Base-by-base conservation (phyloP, 2,113 vertebrate species). In the Promerops cafer region DNA sequence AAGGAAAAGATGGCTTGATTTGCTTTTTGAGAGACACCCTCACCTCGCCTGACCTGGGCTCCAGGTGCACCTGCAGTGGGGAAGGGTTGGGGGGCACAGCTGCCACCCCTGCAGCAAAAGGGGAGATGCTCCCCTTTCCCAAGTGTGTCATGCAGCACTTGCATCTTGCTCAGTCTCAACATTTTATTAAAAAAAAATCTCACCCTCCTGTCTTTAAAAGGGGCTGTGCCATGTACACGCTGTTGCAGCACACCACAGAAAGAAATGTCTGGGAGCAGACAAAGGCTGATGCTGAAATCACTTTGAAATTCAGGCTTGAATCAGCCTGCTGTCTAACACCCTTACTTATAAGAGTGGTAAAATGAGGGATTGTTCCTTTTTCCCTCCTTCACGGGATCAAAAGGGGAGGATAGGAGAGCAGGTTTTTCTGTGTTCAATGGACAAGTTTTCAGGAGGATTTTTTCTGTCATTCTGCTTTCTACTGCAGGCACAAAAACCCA, bases 401-500 rank as follows among this genome's bases (percentile, higher is more conserved):
- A 80, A 76, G 4, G 49, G 35, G 16, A 76, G n/a, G 16, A 16
- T 1, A 35, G 27, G 2, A 28, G 8, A 76, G 45, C 17, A 8
- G 10, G 4, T 31, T 81, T 74, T 76, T 8, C 26, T 33, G 9
- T 11, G 37, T 13, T 56, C 28, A 11, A 11, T 0, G 3, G 31
- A 11, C 20, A 61, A 50, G 54, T 76, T 65, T 61, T 45, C 35
- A 49, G 30, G 5, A 40, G 18, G 22, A 16, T 42, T 59, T 68
- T 53, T 89, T 75, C 27, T 17, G 30, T n/a, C 14, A 28, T 18
- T 17, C 17, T 49, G 56, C 47, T 66, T 70, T 64, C 10, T 33
- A 50, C 20, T 3, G 1, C 1, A 11, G 8, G 35, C 23, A 10
- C 7, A 13, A 72, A 83, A 50, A 6, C 23, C 2, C 3, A 7